Evolutionary conservation across 2,113 vertebrate genomes (phyloP), one percentile per base, ranked within the genome.

Genomic region (Todiramphus chloris): DNA sequence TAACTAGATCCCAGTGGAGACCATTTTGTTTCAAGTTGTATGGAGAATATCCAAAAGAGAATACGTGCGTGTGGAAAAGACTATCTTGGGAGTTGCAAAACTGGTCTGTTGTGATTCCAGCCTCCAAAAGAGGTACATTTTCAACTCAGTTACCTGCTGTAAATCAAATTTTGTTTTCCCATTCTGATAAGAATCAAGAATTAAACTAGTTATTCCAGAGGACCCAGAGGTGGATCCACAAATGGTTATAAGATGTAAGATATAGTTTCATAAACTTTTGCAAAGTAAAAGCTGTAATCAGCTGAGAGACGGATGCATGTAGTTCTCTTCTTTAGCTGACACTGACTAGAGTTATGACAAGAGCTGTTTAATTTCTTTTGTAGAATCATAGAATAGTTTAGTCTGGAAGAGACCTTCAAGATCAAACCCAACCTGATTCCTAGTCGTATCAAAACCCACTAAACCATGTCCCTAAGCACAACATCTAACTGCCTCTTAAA

Each of bases 281-380:
- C 19, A 78, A 55, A 46, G 3, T 75, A 67, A 50, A 58, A 81
- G 1, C 13, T 78, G 11, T 50, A 84, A 56, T 51, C 39, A 72
- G 4, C 18, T 69, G n/a, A 67, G 37, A 90, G 9, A 39, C 6
- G 13, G 15, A 31, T 59, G 4, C 3, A 15, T 0, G 0, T 19
- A 41, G 16, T 31, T 84, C 8, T n/a, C 50, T 51, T 25, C 35
- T 62, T 68, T 15, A 50, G 4, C 9, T 70, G 50, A 14, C 11
- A 9, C 5, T 59, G 43, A 51, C 14, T 81, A 13, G 3, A 58
- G 10, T 31, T 51, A 37, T 0, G 1, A 64, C 11, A 83, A 43
- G 17, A 85, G 5, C 5, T 63, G 4, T 70, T 23, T 23, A 20
- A 46, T 46, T 46, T 46, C 46, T 19, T 46, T 43, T 14, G 15